Percentiles rank a stretch among this genome's conserved stretches.
Evolutionary conservation across 53 echinoderm and acorn worm species (phyloP).

Genomic region (Actinopyga echinites): DNA sequence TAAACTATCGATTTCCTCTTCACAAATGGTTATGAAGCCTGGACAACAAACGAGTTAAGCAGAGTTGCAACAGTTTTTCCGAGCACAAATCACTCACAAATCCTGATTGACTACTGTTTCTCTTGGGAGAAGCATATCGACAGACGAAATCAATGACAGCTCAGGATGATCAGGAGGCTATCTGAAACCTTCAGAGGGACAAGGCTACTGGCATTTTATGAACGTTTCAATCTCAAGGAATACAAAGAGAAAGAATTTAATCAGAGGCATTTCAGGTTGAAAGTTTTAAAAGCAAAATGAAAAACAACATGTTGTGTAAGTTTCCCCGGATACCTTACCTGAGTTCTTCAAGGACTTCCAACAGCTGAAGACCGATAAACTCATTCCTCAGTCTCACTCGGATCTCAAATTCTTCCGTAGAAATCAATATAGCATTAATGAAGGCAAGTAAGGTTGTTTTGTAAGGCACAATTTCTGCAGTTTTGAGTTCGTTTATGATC

Average conservation of each 20-base stretch:
- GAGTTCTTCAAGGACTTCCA: conserved; percentile 76
- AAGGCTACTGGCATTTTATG: no score
- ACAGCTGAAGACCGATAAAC: conserved; percentile 85
- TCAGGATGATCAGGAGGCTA: no score
- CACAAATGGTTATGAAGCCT: no score
- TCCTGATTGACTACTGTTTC: no score
- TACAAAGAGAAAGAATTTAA: neutral
- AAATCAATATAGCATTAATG: conserved; percentile 88
- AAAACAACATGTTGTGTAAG: neutral
- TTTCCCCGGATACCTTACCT: conserved; percentile 49
- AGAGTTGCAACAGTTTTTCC: no score
- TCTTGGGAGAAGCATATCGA: no score
- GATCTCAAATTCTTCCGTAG: conserved; percentile 88
- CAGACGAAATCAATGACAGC: no score
- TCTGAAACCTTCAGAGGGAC: no score
- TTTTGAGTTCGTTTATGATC: conserved; percentile 89
- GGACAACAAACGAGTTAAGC: no score
- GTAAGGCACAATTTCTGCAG: conserved; percentile 84
- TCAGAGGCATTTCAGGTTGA: neutral
- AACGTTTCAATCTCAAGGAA: no score
- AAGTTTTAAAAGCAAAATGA: neutral
- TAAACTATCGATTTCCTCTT: no score
- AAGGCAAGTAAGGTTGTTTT: conserved; percentile 84
- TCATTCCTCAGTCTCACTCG: conserved; percentile 81
- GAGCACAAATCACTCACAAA: no score